Percentiles rank a stretch among this genome's conserved stretches.
Conservation (phyloP, 2,797 vertebrate genomes). For the Glossophaga mutica region DNA sequence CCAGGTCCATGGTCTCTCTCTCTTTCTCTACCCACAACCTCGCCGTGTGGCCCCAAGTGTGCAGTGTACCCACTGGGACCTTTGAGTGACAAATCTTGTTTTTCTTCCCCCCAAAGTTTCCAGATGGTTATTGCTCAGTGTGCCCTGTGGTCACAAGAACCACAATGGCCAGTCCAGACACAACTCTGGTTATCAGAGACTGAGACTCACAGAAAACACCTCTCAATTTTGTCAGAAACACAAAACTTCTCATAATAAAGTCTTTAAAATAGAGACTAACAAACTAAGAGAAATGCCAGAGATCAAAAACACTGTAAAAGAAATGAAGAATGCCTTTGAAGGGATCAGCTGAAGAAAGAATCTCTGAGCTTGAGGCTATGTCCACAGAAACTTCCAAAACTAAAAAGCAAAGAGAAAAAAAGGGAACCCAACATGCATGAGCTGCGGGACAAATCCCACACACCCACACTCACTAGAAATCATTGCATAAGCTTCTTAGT, state of each 20-base stretch:
- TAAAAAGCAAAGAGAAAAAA: neutral
- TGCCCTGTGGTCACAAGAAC: neutral
- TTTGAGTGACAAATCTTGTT: neutral
- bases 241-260: neutral
- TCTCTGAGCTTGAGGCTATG: neutral
- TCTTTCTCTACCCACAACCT: neutral
- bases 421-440: neutral
- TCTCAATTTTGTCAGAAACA: neutral
- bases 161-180: neutral
- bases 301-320: neutral
- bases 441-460: neutral
- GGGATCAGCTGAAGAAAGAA: neutral
- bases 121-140: neutral
- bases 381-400: neutral
- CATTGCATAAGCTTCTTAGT: neutral
- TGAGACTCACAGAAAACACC: neutral
- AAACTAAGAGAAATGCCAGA: neutral
- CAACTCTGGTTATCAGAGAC: neutral
- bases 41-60: neutral
- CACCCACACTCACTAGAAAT: neutral
- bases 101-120: neutral
- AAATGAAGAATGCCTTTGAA: neutral
- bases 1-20: neutral
- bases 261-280: neutral
- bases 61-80: neutral